These are phyloP conservation scores for Saccopteryx leptura DNA, from an alignment of 2,113 vertebrate genomes.

Conservation along the genomic window DNA sequence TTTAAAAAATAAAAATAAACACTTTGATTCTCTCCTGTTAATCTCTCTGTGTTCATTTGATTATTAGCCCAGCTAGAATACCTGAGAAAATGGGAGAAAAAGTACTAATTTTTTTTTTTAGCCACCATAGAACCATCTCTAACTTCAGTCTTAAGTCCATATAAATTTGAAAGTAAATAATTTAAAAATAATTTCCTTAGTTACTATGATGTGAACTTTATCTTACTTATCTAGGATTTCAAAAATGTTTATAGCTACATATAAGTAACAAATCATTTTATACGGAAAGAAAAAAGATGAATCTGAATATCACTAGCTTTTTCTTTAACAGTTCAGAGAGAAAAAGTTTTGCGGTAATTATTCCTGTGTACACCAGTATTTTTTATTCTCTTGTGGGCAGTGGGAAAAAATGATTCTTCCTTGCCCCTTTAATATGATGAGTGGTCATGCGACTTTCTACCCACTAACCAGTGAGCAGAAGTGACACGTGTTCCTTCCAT, in stretches of 20 bases:
- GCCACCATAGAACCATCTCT: not conserved
- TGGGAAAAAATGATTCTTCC: not conserved
- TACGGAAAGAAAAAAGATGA: not conserved
- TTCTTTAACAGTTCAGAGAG: not conserved
- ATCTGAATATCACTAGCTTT: not conserved
- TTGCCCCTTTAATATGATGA: conserved; percentile 16
- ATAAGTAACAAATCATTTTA: not conserved
- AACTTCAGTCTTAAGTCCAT: not conserved
- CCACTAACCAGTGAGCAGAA: not conserved
- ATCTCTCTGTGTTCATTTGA: not conserved
- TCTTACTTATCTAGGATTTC: not conserved
- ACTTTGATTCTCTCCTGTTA: not conserved
- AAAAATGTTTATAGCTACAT: not conserved
- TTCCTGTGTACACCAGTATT: not conserved
- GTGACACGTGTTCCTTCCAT: not conserved
- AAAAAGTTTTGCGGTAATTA: not conserved
- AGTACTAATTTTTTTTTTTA: not conserved
- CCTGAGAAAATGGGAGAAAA: not conserved
- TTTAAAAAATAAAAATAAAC: no score
- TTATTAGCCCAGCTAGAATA: not conserved
- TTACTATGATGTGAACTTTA: not conserved
- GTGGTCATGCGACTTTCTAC: not conserved
- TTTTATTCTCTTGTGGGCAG: not conserved
- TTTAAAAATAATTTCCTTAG: conserved; percentile 34
- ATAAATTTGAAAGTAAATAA: conserved; percentile 34